Evolutionary conservation across 2,888 invertebrate species (phyloP).

Genomic region (Galerucella pusilla): DNA sequence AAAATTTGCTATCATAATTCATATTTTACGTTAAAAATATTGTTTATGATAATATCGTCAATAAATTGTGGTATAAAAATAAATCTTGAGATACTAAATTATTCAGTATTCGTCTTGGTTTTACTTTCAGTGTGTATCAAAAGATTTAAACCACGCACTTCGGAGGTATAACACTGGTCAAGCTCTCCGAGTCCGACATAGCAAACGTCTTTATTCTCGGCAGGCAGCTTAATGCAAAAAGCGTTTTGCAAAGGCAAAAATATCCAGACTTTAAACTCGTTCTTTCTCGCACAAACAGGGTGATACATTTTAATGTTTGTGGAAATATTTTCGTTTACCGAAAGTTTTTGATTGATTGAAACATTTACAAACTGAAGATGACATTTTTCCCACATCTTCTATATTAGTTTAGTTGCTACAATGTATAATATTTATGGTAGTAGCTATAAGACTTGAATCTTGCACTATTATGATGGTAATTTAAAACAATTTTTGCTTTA

Average conservation of each 20-base stretch:
- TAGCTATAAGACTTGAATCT: too few species aligned
- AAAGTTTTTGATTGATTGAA: too few species aligned
- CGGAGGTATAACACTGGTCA: conserved; percentile 57
- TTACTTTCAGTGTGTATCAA: conserved; percentile 57
- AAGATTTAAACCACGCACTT: conserved; percentile 61
- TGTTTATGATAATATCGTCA: conserved; percentile 4
- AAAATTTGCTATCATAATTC: neutral
- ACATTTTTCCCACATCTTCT: too few species aligned
- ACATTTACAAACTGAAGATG: too few species aligned
- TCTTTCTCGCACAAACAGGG: conserved; percentile 53
- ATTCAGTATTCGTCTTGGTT: conserved; percentile 59
- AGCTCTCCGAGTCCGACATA: conserved; percentile 54
- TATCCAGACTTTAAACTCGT: conserved; percentile 61
- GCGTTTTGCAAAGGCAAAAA: conserved; percentile 58
- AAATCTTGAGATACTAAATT: conserved; percentile 52
- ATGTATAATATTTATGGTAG: too few species aligned
- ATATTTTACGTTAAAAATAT: conserved; percentile 1
- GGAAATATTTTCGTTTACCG: neutral
- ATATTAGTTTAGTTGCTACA: too few species aligned
- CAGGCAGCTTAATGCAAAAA: conserved; percentile 61
- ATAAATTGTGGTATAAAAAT: conserved; percentile 41
- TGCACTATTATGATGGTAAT: too few species aligned
- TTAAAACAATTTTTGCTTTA: too few species aligned
- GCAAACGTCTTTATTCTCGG: conserved; percentile 63
- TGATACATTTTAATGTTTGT: conserved; percentile 17